Evolutionary conservation across 2,888 invertebrate species (phyloP), one percentile per base, ranked within the genome.

Genomic region (Epinotia nisella): DNA sequence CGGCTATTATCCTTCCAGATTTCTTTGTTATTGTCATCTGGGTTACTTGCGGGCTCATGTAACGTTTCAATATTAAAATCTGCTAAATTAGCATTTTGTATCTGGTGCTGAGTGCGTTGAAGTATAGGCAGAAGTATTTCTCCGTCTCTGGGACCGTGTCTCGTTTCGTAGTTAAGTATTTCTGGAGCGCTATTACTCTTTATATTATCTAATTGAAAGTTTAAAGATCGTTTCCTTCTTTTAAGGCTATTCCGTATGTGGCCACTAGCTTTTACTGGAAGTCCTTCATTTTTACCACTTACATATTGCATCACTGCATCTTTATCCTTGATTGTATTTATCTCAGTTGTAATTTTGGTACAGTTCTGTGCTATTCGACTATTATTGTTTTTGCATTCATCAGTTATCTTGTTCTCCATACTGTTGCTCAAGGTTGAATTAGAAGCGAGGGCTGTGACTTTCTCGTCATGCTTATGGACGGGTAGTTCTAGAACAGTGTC

Each of bases 11-110:
- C 49, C 4, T 61, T 56, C 61, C 58, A 70, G 24, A 70, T 74
- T 74, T 74, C 62, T 65, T 77, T 61, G n/a, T 77, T 72, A 35
- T 73, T 74, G 51, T 59, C 19, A 56, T 76, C 76, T 35, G 71
- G 60, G 24, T 72, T 64, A 55, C 68, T 70, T 68, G 71, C 9
- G 24, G 67, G 58, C 55, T 80, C 81, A 77, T 92, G 92, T 51
- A 85, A 76, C 1, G 91, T 89, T 81, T 90, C 85, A 68, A 92
- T 88, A 66, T 87, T 87, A 74, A 90, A 92, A 80, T 92, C 87
- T 53, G 91, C 91, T 80, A 92, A 80, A 62, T 85, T 80, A 3
- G 85, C 82, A 45, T 78, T 79, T 76, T 86, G 83, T 24, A 90
- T 84, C 45, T 82, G 76, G 49, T 83, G 84, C 45, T 75, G 77